Evolutionary conservation across 2,797 vertebrate species (phyloP).

Genomic region (Carapus acus): DNA sequence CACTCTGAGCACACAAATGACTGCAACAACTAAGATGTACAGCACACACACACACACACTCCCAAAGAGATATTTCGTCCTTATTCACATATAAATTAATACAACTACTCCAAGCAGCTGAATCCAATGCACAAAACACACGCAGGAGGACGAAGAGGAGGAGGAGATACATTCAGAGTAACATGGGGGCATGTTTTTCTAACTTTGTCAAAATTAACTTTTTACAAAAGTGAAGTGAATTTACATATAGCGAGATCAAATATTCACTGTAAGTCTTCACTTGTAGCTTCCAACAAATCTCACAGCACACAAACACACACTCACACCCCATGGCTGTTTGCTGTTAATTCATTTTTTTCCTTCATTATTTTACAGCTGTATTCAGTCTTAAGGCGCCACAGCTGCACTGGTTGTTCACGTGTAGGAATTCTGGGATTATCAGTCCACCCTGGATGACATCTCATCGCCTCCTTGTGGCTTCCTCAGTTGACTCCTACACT

Average conservation of each 20-base stretch:
- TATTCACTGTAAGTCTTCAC: too few relatives aligned
- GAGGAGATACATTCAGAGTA: conserved; percentile 58
- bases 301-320: too few relatives aligned
- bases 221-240: conserved; percentile 23
- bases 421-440: too few relatives aligned
- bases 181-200: conserved; percentile 8
- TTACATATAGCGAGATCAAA: too few relatives aligned
- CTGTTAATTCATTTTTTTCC: conserved; percentile 20
- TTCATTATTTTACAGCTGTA: conserved; percentile 37
- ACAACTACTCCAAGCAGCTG: conserved; percentile 14
- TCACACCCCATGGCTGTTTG: too few relatives aligned
- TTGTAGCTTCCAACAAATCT: too few relatives aligned
- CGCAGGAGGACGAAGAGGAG: conserved; percentile 43
- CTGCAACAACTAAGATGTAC: not conserved
- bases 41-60: conserved; percentile 4
- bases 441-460: too few relatives aligned
- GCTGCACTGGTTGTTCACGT: conserved; percentile 27
- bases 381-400: conserved; percentile 34
- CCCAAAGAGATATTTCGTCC: not conserved
- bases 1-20: too few relatives aligned
- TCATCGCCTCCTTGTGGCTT: too few relatives aligned
- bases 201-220: conserved; percentile 36
- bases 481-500: too few relatives aligned
- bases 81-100: conserved; percentile 53
- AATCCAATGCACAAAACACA: conserved; percentile 12